These are phyloP conservation scores for Brienomyrus longianalis DNA, from an alignment of 2,113 vertebrate genomes.

Conservation along the genomic window DNA sequence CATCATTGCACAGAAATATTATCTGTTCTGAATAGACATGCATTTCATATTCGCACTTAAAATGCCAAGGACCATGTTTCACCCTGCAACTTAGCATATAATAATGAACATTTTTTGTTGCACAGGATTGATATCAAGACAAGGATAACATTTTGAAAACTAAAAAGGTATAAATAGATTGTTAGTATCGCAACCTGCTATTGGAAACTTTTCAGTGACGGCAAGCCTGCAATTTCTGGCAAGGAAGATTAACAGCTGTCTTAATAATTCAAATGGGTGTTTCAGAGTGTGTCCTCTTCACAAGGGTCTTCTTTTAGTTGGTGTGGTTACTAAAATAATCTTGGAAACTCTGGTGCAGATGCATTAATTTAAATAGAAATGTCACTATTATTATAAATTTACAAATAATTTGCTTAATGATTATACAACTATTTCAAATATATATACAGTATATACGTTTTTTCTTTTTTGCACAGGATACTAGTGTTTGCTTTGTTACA, in stretches of 20 bases:
- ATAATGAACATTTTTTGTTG: neutral
- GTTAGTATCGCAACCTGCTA: neutral
- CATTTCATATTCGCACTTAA: neutral
- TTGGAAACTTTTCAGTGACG: conserved; percentile 23
- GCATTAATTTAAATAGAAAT: neutral
- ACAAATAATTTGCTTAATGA: neutral
- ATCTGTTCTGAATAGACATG: neutral
- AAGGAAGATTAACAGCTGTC: conserved; percentile 31
- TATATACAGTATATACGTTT: neutral
- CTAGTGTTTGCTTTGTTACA: neutral
- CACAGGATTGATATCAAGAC: neutral
- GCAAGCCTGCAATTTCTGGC: conserved; percentile 22
- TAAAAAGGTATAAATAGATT: conserved; percentile 11
- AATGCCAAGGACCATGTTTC: neutral
- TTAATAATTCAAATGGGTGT: conserved; percentile 22
- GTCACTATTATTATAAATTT: neutral
- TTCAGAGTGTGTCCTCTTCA: conserved; percentile 7
- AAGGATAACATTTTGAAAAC: neutral
- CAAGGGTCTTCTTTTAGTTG: neutral
- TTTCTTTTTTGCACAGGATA: neutral
- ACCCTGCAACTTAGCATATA: neutral
- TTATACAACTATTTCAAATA: neutral
- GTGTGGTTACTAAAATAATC: neutral
- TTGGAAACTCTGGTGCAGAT: neutral
- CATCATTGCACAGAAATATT: neutral